Evolutionary conservation across 1,140 invertebrate genomes (phyloP), one percentile per base, ranked within the genome.

Genomic region (Neuroterus valhalla): DNA sequence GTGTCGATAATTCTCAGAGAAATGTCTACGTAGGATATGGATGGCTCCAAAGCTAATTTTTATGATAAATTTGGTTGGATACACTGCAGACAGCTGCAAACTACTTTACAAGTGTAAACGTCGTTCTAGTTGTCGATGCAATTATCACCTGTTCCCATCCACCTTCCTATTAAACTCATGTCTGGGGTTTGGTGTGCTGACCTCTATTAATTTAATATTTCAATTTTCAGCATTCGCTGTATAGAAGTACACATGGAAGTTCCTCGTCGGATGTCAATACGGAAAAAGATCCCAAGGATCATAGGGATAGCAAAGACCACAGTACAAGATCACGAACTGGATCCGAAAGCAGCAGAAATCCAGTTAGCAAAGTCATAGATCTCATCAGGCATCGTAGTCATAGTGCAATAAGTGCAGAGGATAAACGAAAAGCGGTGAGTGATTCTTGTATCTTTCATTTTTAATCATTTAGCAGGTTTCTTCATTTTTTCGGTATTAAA

Each of bases 281-380:
- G 0, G 88, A 89, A 15, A 89, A 76, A 66, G 82, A 86, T 26
- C 75, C 26, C 3, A 85, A 80, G 52, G 83, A 88, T 38, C 82
- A 85, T 26, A 85, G 78, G 55, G 84, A 85, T n/a, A 67, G 75
- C 14, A 87, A 83, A 68, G 86, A 86, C 23, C 83, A 82, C n/a
- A 77, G 79, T 72, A 80, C 79, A 45, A 79, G 91, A 75, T 91
- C 91, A 10, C 83, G 92, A 74, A 89, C 92, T 19, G 91, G 91
- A 12, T 91, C 91, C 3, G 91, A 91, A 46, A 89, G 88, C 42
- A 88, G 85, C 68, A 88, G 91, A 76, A 95, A 94, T 81, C 93
- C 95, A 10, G 95, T 96, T 86, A 94, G 94, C 71, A 97, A 96
- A 91, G 95, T 97, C 50, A 97, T 97, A 92, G 95, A 97, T 87